phyloP scores from a whole-genome alignment of 2,113 vertebrate genomes.

The Sarotherodon lohbergeri region DNA sequence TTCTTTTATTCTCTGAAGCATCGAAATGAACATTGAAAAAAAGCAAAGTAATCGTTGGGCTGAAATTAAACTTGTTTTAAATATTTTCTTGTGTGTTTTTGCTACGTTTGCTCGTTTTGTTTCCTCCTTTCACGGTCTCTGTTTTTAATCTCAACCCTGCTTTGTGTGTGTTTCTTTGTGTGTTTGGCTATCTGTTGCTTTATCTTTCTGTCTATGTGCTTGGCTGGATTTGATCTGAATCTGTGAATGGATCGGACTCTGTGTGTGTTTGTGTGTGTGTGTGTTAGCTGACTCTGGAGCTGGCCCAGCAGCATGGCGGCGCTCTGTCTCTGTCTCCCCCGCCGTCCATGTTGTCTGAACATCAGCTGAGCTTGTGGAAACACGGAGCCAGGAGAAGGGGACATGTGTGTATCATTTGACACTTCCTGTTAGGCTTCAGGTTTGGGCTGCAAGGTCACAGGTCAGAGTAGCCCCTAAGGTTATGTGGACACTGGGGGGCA shows the following conservation, averaged over 20 bases:
- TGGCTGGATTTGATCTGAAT: neutral
- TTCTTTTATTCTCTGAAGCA: neutral
- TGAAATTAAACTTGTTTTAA: neutral
- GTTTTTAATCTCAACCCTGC: neutral
- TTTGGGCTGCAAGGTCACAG: neutral
- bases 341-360: conserved; percentile 61
- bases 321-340: conserved; percentile 57
- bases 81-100: neutral
- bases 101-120: neutral
- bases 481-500: neutral
- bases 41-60: rapidly evolving
- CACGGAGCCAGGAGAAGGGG: conserved; percentile 48
- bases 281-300: conserved; percentile 52
- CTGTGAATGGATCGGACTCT: neutral
- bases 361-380: conserved; percentile 67
- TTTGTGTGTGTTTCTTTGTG: neutral
- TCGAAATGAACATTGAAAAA: rapidly evolving
- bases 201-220: neutral
- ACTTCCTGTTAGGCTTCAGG: neutral
- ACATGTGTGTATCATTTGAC: conserved; percentile 57
- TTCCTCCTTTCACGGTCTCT: neutral
- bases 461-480: neutral
- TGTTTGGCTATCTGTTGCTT: neutral
- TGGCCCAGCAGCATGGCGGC: conserved; percentile 56
- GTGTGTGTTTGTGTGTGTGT: neutral